Percentiles rank a stretch among this genome's conserved stretches.
These are phyloP conservation scores for Limnephilus auricula DNA, from an alignment of 2,888 invertebrate species.

Conservation along the genomic window DNA sequence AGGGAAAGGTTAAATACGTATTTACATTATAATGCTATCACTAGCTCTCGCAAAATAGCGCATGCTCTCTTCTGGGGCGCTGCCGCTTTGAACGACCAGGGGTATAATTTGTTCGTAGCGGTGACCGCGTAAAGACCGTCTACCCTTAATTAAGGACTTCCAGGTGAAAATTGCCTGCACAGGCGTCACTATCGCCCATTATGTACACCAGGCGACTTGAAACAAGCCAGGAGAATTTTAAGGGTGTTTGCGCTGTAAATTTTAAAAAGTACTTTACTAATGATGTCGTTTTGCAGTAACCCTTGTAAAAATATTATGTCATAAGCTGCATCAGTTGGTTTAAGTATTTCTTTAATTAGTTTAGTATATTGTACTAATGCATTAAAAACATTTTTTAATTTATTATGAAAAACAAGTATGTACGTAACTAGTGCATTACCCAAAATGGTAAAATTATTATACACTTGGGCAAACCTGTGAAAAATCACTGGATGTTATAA, in stretches of 20 bases:
- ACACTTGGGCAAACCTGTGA: too few relatives aligned
- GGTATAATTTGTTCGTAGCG: not conserved
- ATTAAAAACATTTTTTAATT: too few relatives aligned
- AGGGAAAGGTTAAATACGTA: too few relatives aligned
- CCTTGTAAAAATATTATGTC: not conserved
- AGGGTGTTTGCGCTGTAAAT: not conserved
- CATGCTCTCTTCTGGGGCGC: not conserved
- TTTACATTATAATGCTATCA: not conserved
- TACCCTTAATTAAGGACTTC: not conserved
- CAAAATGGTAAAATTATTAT: too few relatives aligned
- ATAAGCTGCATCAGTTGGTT: not conserved
- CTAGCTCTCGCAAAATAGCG: not conserved
- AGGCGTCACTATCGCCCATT: not conserved
- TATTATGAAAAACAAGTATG: too few relatives aligned
- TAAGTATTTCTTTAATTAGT: not conserved
- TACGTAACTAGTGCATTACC: too few relatives aligned
- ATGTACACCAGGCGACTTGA: not conserved
- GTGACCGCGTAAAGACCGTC: not conserved
- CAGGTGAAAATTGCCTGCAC: not conserved
- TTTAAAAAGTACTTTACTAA: not conserved
- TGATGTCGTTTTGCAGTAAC: not conserved
- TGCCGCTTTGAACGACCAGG: not conserved
- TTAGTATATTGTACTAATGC: not conserved
- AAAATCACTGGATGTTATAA: too few relatives aligned
- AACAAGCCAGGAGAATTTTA: not conserved